A percentile compares a stretch with the other conserved stretches of the same genome.
phyloP scores from a whole-genome alignment of 2,113 vertebrate species.

The Sphyrna mokarran region DNA sequence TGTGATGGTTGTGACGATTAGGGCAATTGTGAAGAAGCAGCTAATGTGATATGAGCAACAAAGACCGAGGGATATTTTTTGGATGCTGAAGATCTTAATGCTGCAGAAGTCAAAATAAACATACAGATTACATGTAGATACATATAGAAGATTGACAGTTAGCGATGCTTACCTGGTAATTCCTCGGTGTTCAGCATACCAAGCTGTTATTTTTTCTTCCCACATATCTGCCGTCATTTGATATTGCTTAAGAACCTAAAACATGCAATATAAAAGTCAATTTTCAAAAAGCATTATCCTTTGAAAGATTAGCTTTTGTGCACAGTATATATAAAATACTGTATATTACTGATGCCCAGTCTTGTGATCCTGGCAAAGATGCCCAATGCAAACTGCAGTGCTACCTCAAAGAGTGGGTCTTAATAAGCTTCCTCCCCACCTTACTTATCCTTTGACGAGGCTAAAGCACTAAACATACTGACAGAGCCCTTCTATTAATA shows the following conservation, averaged over 20 bases:
- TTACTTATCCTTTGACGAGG: neutral
- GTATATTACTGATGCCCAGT: neutral
- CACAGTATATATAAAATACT: neutral
- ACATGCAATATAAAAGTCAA: neutral
- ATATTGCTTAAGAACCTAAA: conserved; percentile 84
- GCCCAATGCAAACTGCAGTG: neutral
- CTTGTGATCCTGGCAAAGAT: neutral
- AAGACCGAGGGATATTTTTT: neutral
- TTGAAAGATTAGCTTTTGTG: neutral
- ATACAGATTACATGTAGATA: neutral
- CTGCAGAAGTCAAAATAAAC: neutral
- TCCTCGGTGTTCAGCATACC: conserved; percentile 84
- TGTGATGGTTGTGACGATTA: neutral
- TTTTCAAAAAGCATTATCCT: neutral
- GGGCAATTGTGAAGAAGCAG: neutral
- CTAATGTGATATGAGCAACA: neutral
- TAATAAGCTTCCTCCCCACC: neutral
- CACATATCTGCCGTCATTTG: conserved; percentile 93
- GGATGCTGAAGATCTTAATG: neutral
- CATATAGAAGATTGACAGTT: neutral
- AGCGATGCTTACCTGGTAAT: conserved; percentile 69
- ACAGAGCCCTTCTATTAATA: neutral
- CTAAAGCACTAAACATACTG: neutral
- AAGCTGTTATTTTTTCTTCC: conserved; percentile 89
- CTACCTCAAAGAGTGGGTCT: neutral